Evolutionary conservation across 2,888 invertebrate species (phyloP).

Genomic region (Drosophila leonis): DNA sequence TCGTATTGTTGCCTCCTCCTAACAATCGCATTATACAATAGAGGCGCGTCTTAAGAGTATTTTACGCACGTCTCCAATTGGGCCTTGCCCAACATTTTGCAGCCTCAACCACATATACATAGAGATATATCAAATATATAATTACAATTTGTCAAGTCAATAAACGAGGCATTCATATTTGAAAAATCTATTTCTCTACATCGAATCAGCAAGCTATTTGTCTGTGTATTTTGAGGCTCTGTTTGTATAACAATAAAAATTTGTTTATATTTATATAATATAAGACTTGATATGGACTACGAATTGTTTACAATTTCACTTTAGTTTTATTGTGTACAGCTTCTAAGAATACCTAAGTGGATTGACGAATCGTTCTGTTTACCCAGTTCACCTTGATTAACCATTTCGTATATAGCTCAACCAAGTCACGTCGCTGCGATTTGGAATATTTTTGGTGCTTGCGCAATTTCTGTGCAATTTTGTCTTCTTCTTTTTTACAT

Average conservation of each 20-base stretch:
- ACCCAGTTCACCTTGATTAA: slow-evolving; percentile 6
- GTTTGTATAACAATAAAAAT: background rate
- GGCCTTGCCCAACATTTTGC: slow-evolving; percentile 41
- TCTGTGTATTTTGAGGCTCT: background rate
- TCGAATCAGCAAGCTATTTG: background rate
- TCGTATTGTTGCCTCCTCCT: slow-evolving; percentile 21
- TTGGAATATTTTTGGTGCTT: slow-evolving; percentile 27
- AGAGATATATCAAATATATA: background rate
- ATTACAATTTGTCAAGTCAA: background rate
- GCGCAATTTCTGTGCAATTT: slow-evolving; percentile 10
- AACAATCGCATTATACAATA: slow-evolving; percentile 42
- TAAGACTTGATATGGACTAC: background rate
- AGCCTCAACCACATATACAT: slow-evolving; percentile 8
- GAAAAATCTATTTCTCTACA: background rate
- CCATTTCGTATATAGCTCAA: slow-evolving; percentile 10
- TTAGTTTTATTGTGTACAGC: slow-evolving; percentile 7
- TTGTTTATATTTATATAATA: background rate
- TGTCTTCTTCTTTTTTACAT: background rate
- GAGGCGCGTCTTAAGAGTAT: slow-evolving; percentile 36
- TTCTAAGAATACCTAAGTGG: slow-evolving; percentile 4
- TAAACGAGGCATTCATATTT: background rate
- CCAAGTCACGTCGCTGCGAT: slow-evolving; percentile 28
- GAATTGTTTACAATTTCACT: slow-evolving; percentile 14
- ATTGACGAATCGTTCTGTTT: slow-evolving; percentile 9
- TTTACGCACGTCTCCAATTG: slow-evolving; percentile 39